Evolutionary conservation across 1,140 invertebrate genomes (phyloP).

Genomic region (Cepaea nemoralis): DNA sequence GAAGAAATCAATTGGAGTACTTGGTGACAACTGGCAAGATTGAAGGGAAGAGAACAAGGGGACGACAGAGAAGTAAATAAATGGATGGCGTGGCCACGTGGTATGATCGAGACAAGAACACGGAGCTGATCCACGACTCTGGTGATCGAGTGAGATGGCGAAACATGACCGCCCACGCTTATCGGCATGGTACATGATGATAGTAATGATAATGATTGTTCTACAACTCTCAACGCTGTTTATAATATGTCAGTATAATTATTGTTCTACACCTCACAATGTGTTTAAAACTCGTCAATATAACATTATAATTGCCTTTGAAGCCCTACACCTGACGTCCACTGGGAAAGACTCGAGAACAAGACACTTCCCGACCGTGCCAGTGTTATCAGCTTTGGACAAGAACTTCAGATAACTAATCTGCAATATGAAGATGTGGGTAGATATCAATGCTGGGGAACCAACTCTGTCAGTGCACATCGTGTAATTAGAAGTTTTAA

Average conservation of each 20-base stretch:
- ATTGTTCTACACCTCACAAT: not conserved
- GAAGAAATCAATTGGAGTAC: too few relatives aligned
- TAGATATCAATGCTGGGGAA: constrained; percentile 65
- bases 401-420: constrained; percentile 59
- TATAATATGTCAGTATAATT: not conserved
- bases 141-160: too few relatives aligned
- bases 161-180: too few relatives aligned
- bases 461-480: constrained; percentile 56
- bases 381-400: constrained; percentile 59
- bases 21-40: too few relatives aligned
- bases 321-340: constrained; percentile 66
- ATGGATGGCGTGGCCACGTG: too few relatives aligned
- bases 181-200: too few relatives aligned
- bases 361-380: constrained; percentile 45
- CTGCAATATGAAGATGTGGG: constrained; percentile 62
- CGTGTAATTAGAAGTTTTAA: constrained; percentile 51
- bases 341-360: constrained; percentile 56
- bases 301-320: constrained; percentile 4
- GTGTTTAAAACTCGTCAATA: not conserved
- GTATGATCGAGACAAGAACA: too few relatives aligned
- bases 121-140: too few relatives aligned
- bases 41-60: too few relatives aligned
- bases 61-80: too few relatives aligned
- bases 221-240: not conserved
- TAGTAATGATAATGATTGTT: not conserved